Evolutionary conservation across 1,140 invertebrate genomes (phyloP).

Genomic region (Diorhabda sublineata): DNA sequence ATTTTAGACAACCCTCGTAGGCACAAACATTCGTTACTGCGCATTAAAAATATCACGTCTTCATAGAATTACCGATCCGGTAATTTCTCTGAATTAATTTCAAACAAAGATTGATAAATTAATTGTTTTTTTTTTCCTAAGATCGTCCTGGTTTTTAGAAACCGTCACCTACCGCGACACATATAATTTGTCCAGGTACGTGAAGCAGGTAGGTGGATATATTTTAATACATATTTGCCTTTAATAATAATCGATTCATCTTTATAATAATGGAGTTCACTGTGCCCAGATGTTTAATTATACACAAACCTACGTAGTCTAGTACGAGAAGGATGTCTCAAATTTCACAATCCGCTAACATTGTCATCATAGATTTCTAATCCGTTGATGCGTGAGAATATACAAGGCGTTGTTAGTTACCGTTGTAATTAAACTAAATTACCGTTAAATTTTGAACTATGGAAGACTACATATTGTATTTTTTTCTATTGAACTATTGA

Average conservation of each 20-base stretch:
- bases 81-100: too few species aligned
- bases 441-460: too few species aligned
- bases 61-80: too few species aligned
- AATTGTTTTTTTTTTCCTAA: too few species aligned
- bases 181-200: background rate
- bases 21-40: too few species aligned
- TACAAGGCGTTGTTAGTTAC: background rate
- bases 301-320: background rate
- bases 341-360: background rate
- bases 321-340: background rate
- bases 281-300: constrained; percentile 2
- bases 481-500: too few species aligned
- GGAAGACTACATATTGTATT: too few species aligned
- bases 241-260: background rate
- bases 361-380: background rate
- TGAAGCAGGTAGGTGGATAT: background rate
- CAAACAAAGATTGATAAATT: too few species aligned
- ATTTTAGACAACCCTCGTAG: too few species aligned
- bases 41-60: too few species aligned
- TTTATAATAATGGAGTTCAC: background rate
- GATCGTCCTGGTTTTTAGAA: too few species aligned
- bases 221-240: background rate
- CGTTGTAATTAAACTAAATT: background rate
- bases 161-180: background rate
- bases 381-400: constrained; percentile 2